Evolutionary conservation across 2,888 invertebrate genomes (phyloP), one percentile per base, ranked within the genome.

Genomic region (Brachypalpus laphriformis): DNA sequence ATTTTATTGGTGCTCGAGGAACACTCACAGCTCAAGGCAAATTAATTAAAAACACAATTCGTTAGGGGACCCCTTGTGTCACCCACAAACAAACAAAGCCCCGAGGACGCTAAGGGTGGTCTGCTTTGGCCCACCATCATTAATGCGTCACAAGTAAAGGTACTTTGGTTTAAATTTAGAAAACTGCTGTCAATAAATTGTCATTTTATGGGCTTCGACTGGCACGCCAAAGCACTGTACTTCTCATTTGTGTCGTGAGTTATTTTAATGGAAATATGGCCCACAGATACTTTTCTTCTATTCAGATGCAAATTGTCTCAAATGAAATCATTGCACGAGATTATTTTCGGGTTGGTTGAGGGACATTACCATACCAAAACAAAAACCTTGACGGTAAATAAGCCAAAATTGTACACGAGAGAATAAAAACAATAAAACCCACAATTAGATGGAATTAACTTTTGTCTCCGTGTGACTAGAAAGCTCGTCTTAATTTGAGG

Each of bases 121-220:
- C 77, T 42, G 6, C 34, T 9, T 9, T 9, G 34, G 34, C 34
- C 45, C 31, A 16, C 18, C 28, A 18, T 11, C 47, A 47, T 9
- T 20, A 34, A 11, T 2, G 9, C n/a, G 25, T 68, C 51, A 6
- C 40, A 16, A 56, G 11, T 25, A 42, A 25, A 1, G 66, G 78
- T 61, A 68, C 66, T 66, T 51, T 7, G 6, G 16, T 45, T 22
- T 72, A 82, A 72, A 78, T 72, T 77, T 77, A 82, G 82, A 72
- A 66, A 51, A 47, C 2, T 59, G 18, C 54, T 83, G 80, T 74
- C 80, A 83, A 83, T 83, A 75, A 74, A 80, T 83, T 65, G 54
- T 63, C 45, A 49, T 72, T 82, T 82, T 72, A 72, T 77, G 70
- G 65, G n/a, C 31, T 82, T 70, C 11, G 40, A 65, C 34, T 76